phyloP scores from a whole-genome alignment of 2,888 invertebrate species.

The Venusia cambrica region DNA sequence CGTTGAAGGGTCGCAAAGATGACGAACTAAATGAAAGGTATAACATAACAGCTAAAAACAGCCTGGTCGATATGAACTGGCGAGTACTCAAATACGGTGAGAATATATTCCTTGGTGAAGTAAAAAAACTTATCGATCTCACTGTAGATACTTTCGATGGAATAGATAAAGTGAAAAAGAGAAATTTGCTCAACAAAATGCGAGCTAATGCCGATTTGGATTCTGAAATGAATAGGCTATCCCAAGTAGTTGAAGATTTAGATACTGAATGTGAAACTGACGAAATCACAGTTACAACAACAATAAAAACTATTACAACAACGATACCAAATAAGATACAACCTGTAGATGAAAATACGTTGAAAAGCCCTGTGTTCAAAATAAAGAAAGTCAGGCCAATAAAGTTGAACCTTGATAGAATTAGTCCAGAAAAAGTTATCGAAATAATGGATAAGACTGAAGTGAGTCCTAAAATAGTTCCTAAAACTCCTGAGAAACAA shows the following conservation, averaged over 20 bases:
- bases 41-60: conserved; percentile 63
- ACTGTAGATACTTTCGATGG: conserved; percentile 52
- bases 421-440: conserved; percentile 29
- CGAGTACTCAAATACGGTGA: conserved; percentile 73
- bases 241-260: conserved; percentile 67
- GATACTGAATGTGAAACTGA: conserved; percentile 51
- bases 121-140: conserved; percentile 63
- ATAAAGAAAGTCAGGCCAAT: conserved; percentile 64
- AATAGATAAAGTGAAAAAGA: conserved; percentile 50
- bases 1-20: conserved; percentile 43
- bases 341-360: conserved; percentile 38
- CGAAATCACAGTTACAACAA: conserved; percentile 40
- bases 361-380: conserved; percentile 64
- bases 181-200: conserved; percentile 45
- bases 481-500: conserved; percentile 46
- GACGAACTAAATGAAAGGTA: conserved; percentile 62
- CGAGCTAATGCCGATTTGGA: conserved; percentile 64
- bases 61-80: conserved; percentile 72
- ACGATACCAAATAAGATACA: conserved; percentile 39
- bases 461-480: conserved; percentile 23
- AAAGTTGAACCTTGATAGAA: conserved; percentile 36
- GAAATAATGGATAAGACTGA: conserved; percentile 7
- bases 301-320: conserved; percentile 33
- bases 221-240: conserved; percentile 68
- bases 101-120: conserved; percentile 68